Percentiles rank a stretch among this genome's conserved stretches.
These are phyloP conservation scores for Himalopsyche tibetana DNA, from an alignment of 2,888 invertebrate species.

Conservation along the genomic window DNA sequence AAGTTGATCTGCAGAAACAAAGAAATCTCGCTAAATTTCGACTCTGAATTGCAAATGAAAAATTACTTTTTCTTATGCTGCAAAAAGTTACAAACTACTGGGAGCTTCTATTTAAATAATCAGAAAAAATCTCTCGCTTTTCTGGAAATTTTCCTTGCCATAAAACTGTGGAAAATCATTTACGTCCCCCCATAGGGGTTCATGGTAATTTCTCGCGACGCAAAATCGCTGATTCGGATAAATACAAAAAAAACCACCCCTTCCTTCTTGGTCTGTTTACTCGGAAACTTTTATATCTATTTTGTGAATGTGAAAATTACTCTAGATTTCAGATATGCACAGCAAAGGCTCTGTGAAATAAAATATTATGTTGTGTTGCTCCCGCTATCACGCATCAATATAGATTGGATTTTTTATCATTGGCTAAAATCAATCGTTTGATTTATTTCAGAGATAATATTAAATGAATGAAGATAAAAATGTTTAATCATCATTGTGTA, in stretches of 20 bases:
- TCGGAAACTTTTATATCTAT: conserved; percentile 14
- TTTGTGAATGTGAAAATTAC: conserved; percentile 34
- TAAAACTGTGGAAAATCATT: conserved; percentile 40
- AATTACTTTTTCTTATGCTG: conserved; percentile 38
- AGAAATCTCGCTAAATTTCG: conserved; percentile 38
- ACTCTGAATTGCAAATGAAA: conserved; percentile 42
- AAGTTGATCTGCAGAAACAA: conserved; percentile 38
- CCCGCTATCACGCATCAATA: too few relatives aligned
- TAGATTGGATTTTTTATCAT: too few relatives aligned
- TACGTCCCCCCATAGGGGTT: conserved; percentile 42
- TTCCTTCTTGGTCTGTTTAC: background rate
- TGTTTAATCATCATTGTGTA: too few relatives aligned
- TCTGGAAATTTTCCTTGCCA: conserved; percentile 20
- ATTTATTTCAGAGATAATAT: too few relatives aligned
- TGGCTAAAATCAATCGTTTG: too few relatives aligned
- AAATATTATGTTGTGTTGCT: background rate
- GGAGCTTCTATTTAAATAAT: conserved; percentile 42
- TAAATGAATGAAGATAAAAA: too few relatives aligned
- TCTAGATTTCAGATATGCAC: conserved; percentile 34
- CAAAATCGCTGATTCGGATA: conserved; percentile 40
- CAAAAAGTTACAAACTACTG: conserved; percentile 40
- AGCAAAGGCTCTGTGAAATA: background rate
- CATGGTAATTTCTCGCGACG: conserved; percentile 40
- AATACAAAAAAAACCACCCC: conserved; percentile 39
- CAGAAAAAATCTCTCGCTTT: conserved; percentile 29